Percentiles rank a stretch among this genome's conserved stretches.
Conservation (phyloP, 2,888 invertebrate species). For the Leptinotarsa haldemani region DNA sequence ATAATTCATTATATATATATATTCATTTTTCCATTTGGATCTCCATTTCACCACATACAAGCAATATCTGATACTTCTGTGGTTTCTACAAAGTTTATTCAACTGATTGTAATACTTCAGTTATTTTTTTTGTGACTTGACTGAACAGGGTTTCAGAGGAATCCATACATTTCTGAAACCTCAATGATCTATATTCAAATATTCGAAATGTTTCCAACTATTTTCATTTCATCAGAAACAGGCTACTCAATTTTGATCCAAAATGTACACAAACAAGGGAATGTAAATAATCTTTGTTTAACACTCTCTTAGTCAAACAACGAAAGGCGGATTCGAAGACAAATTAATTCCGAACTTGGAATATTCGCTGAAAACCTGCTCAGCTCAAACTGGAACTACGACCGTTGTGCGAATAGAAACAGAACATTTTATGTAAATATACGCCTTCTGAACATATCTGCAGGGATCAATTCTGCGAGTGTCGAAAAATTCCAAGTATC, state of each 20-base stretch:
- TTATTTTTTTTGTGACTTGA: no score
- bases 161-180: no score
- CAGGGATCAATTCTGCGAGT: background rate
- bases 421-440: background rate
- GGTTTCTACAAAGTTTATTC: no score
- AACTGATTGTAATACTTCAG: no score
- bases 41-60: no score
- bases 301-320: conserved; percentile 6
- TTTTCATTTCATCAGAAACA: background rate
- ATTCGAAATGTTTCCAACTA: conserved; percentile 53
- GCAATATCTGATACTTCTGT: no score
- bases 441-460: background rate
- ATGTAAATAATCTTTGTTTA: conserved; percentile 10
- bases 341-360: conserved; percentile 3
- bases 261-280: conserved; percentile 4
- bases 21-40: no score
- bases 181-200: background rate
- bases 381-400: background rate
- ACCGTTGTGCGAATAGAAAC: background rate
- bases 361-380: background rate
- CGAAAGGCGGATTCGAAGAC: background rate
- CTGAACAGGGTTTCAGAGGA: no score
- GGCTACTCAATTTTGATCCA: background rate
- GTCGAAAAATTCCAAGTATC: background rate
- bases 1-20: no score